Evolutionary conservation across 53 echinoderm and acorn worm species (phyloP).

Genomic region (Echinometra lucunter): DNA sequence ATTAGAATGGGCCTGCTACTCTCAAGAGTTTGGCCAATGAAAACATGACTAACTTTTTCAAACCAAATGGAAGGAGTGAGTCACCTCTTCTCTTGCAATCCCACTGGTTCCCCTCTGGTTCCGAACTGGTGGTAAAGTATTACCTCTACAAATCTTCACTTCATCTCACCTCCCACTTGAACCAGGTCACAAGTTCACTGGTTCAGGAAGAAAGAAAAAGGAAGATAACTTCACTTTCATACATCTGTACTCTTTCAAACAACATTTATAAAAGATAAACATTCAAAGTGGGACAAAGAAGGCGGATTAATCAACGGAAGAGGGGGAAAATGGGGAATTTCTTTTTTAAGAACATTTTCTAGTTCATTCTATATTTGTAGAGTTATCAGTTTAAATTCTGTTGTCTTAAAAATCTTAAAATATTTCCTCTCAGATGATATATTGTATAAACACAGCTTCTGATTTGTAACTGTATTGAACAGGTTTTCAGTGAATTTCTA

Average conservation of each 20-base stretch:
- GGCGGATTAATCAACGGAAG: slow-evolving; percentile 4
- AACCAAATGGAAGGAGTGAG: slow-evolving; percentile 33
- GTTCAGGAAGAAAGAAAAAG: not conserved
- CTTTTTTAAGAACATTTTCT: not conserved
- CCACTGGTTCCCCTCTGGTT: not conserved
- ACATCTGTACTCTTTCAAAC: slow-evolving; percentile 48
- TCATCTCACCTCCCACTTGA: slow-evolving; percentile 51
- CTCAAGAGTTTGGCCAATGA: too few species aligned
- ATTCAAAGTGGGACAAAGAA: not conserved
- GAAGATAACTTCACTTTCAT: not conserved
- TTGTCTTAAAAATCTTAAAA: not conserved
- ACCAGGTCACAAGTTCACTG: slow-evolving; percentile 42
- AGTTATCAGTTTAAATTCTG: not conserved
- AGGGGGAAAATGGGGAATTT: not conserved
- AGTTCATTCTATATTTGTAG: not conserved
- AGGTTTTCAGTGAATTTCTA: not conserved
- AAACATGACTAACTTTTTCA: not conserved
- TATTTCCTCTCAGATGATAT: too few species aligned
- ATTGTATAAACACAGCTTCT: not conserved
- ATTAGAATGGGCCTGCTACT: too few species aligned
- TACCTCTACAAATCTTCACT: slow-evolving; percentile 9
- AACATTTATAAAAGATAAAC: slow-evolving; percentile 24
- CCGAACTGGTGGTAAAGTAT: not conserved
- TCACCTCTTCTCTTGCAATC: not conserved
- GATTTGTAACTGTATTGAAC: not conserved